Evolutionary conservation across 1,140 invertebrate genomes (phyloP), one percentile per base, ranked within the genome.

Genomic region (Drosophila mayri): DNA sequence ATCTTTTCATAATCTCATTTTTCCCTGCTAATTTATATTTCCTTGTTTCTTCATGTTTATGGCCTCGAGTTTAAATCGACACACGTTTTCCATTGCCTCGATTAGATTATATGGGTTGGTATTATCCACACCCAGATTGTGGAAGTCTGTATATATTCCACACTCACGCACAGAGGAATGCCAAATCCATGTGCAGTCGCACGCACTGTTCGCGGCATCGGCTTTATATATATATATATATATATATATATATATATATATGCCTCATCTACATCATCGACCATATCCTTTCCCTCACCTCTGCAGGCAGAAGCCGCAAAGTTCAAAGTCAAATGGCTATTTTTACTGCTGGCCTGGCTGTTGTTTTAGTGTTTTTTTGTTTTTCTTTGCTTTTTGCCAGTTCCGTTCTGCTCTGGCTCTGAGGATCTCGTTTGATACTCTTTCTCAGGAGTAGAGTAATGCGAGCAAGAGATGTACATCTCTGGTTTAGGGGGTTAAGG

Each of bases 271-370:
- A 30, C 49, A 71, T 66, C 67, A 46, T 46, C 66, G 47, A 18
- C 67, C 49, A 67, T 70, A 71, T 71, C 68, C 68, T 70, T 71
- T 70, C 58, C 43, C 71, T 57, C 64, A 71, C 66, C 70, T 60
- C 41, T 47, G 52, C 52, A 57, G 61, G 58, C 60, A 62, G 50
- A 60, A 71, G 58, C 75, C 81, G 76, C 57, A 63, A 85, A 85
- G 73, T 85, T 85, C 81, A 85, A 85, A 85, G 81, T 66, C 81
- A 85, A 81, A 77, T 76, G 57, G 70, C 73, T 68, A 80, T 80
- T 81, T 85, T 85, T 81, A 81, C 43, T 62, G 76, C 81, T 47
- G 76, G 76, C 81, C 38, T 63, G 44, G 71, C 41, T 75, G 59
- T 57, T 74, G 70, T 73, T 61, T 55, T 73, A 55, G 52, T 63